Base-by-base conservation (phyloP, 2,113 vertebrate genomes). In the Barbus barbus region DNA sequence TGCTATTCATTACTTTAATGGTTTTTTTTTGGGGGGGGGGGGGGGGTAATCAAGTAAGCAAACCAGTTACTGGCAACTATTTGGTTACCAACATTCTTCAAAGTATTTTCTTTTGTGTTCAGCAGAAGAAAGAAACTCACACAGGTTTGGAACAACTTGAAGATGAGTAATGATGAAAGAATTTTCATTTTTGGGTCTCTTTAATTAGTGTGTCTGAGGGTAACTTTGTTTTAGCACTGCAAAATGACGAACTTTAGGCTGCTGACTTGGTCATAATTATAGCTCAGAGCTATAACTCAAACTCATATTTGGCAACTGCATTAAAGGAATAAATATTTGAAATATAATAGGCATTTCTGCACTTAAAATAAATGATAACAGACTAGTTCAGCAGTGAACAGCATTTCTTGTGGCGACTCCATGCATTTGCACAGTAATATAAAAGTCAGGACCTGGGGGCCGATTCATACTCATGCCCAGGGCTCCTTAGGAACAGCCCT, bases 401-500 rank as follows among this genome's bases (percentile, higher is more conserved):
- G 22, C 81, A 61, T 79, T 67, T 41, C 60, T 65, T 75, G 82
- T 81, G 60, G 71, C 16, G 48, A 2, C 46, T 83, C 31, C 82
- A 87, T 83, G 86, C 81, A 81, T 84, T 86, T 84, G 86, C 38
- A 60, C 82, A 16, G 78, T 61, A 81, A 87, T 86, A 77, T 60
- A 84, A 88, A 76, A 87, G 83, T 85, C 88, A 82, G 79, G 74
- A 44, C 61, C 58, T 14, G 14, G 28, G 80, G 72, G 83, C 79
- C 93, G 90, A 93, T 93, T 93, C 86, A 92, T 92, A 61, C 61
- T 80, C 48, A 61, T 91, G 85, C 90, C 89, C 90, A 53, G 67
- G 26, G 87, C 88, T 88, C 88, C 91, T 79, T 58, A 84, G 87
- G 90, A 91, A 90, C 89, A 88, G 82, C 85, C 86, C 46, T 86